Evolutionary conservation across 2,888 invertebrate species (phyloP), one percentile per base, ranked within the genome.

Genomic region (Phoronis australis): DNA sequence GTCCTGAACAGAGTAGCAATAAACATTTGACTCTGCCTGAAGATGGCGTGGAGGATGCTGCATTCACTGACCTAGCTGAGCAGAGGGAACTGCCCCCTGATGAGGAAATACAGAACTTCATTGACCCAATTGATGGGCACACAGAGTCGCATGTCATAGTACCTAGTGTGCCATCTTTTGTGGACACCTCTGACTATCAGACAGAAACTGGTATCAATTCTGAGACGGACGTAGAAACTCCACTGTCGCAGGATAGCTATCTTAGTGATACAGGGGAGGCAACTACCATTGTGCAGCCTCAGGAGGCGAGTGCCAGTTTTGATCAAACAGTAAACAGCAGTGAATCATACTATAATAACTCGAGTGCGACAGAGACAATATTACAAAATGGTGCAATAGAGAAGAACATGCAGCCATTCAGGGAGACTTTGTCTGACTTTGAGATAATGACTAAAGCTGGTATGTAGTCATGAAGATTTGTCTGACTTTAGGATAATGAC

Each of bases 371-470:
- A n/a, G n/a, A n/a, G n/a, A n/a, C n/a, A n/a, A n/a, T n/a, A n/a
- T n/a, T n/a, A n/a, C n/a, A n/a, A n/a, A 25, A 26, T 22, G 39
- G 44, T 20, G 25, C 22, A 20, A 51, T 50, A 20, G 27, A 48
- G n/a, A 45, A 43, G 20, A 57, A 49, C 24, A 50, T 54, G 42
- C 54, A 56, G 44, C 65, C 66, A 12, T 59, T 67, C 35, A 50
- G 59, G 18, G 72, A 73, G 45, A 71, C 74, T 4, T 72, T 81
- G 21, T 78, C 81, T 15, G 83, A 84, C 61, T 78, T 81, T 47
- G 83, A 84, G 65, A 82, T 82, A 77, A 73, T 83, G 42, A 77
- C 81, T 31, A 81, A 81, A 75, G 79, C 82, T 68, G 83, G 84
- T 84, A 69, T 70, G 70, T 57, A 47, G 25, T 39, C 39, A 15